Evolutionary conservation across 1,140 invertebrate species (phyloP).

Genomic region (Papilio aristodemus): DNA sequence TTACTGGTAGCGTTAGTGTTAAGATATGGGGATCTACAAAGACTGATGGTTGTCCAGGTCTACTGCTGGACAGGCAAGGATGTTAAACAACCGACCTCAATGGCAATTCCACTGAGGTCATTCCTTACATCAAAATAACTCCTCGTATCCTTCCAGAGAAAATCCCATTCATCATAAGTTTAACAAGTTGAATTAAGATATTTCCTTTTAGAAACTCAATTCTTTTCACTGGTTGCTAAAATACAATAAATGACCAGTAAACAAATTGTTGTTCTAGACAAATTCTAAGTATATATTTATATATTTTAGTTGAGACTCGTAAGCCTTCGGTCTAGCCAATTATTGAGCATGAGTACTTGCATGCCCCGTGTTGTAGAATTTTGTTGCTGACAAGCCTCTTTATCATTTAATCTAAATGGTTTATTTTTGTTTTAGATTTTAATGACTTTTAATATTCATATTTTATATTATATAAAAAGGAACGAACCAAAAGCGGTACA

Average conservation of each 20-base stretch:
- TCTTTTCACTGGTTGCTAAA: background rate
- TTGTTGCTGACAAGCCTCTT: slow-evolving; percentile 11
- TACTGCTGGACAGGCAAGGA: too few relatives aligned
- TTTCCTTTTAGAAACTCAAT: background rate
- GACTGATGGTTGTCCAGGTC: too few relatives aligned
- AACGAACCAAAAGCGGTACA: slow-evolving; percentile 5
- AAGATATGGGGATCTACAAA: too few relatives aligned
- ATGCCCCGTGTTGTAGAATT: background rate
- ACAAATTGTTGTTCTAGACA: slow-evolving; percentile 4
- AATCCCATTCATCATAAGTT: too few relatives aligned
- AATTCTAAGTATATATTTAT: background rate
- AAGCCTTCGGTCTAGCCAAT: background rate
- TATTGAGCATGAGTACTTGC: background rate
- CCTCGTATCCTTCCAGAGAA: too few relatives aligned
- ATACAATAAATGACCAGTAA: background rate
- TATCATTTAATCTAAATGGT: background rate
- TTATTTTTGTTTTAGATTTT: too few relatives aligned
- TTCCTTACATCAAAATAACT: too few relatives aligned
- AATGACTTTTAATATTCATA: background rate
- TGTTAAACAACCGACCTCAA: too few relatives aligned
- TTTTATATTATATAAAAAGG: slow-evolving; percentile 3
- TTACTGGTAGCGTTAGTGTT: background rate
- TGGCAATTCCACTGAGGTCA: too few relatives aligned
- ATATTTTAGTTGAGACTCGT: slow-evolving; percentile 3
- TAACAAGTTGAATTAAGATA: too few relatives aligned